Percentiles rank a stretch among this genome's conserved stretches.
Conservation (phyloP, 1,140 invertebrate species). For the Drosophila aff. region DNA sequence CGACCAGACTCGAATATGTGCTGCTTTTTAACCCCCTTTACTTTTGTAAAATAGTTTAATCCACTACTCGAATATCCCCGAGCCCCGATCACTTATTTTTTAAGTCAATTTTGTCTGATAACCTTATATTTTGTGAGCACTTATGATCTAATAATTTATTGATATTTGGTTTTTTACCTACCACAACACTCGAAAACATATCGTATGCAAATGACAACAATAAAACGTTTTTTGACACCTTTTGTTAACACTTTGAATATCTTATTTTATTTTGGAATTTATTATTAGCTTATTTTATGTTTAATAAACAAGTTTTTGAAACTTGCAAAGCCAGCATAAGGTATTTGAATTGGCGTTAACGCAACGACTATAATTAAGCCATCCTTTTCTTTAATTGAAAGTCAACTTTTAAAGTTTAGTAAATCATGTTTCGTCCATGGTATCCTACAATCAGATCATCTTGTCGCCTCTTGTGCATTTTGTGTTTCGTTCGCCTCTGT, state of each 20-base stretch:
- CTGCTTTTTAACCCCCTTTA: conserved; percentile 29
- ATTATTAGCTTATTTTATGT: background rate
- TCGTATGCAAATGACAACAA: conserved; percentile 64
- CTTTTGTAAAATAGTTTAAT: conserved; percentile 76
- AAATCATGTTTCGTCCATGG: conserved; percentile 19
- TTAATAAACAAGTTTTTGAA: background rate
- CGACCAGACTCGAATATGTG: conserved; percentile 53
- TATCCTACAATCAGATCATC: conserved; percentile 26
- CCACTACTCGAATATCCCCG: conserved; percentile 17
- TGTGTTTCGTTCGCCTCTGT: conserved; percentile 18
- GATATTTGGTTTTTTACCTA: conserved; percentile 57
- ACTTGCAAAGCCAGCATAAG: conserved; percentile 21
- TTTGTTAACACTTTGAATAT: conserved; percentile 57
- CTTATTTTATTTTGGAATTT: conserved; percentile 19
- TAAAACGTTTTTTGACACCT: conserved; percentile 65
- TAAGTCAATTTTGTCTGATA: conserved; percentile 45
- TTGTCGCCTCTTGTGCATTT: conserved; percentile 16
- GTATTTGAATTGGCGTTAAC: conserved; percentile 13
- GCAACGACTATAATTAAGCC: conserved; percentile 19
- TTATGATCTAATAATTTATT: conserved; percentile 64
- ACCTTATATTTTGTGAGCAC: conserved; percentile 45
- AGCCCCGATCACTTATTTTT: conserved; percentile 28
- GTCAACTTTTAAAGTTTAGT: background rate
- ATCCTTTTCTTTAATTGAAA: background rate
- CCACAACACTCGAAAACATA: conserved; percentile 48